Base-by-base conservation (phyloP, 2,797 vertebrate species). In the Loriculus beryllinus region DNA sequence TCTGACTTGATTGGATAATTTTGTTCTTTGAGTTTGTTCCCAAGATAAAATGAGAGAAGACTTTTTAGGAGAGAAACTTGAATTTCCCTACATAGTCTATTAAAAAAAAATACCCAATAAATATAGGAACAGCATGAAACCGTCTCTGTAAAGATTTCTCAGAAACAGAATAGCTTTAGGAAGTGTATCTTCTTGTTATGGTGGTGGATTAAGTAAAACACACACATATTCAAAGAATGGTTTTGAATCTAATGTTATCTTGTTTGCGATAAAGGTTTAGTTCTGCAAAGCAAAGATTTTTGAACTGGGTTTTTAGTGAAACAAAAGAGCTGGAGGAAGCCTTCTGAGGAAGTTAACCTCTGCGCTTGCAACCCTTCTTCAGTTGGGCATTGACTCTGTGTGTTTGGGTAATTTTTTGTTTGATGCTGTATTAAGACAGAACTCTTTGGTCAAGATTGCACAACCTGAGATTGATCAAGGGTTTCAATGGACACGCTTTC, bases 81-180 rank as follows among this genome's bases (percentile, higher is more conserved):
- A 62, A 37, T 85, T 95, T 92, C 70, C 82, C 39, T 84, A 57
- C 48, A 52, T 49, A 13, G 14, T 54, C 35, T 81, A 3, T 69
- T 81, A 93, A 93, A 94, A 93, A 94, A 39, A 88, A 76, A 84
- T 82, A 68, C 91, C 62, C 72, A 94, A 26, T 94, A 96, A 93
- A 94, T 43, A 57, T 29, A 86, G 87, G 43, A 87, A 59, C 39
- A 42, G 86, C 37, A 65, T 51, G 82, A 75, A 92, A 92, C 54
- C 88, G 70, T 90, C 81, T 96, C 92, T 95, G 87, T 91, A 92
- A 95, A 93, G 87, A 93, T 93, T 94, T 91, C 71, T 94, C 59
- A 87, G 96, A 95, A 95, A 88, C 56, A 78, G 79, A 92, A 76
- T 93, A 94, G 93, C 83, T 95, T 96, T 92, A 95, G 95, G 77